Evolutionary conservation across 2,797 vertebrate species (phyloP), one percentile per base, ranked within the genome.

Genomic region (Sebastes melanostomus): DNA sequence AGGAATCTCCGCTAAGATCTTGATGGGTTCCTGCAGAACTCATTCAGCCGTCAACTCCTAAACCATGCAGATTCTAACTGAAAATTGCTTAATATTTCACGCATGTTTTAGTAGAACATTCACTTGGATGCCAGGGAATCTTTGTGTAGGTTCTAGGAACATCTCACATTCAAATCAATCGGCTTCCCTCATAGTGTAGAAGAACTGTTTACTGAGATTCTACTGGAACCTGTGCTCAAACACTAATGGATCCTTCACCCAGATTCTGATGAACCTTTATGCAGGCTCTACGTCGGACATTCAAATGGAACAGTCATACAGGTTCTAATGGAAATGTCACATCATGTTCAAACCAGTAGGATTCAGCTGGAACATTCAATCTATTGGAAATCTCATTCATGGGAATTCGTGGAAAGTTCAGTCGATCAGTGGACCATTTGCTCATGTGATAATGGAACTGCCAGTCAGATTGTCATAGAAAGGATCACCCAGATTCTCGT

Each of bases 351-450:
- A 52, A 56, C 58, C 16, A 25, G 58, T 25, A 32, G 56, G 29
- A 75, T 65, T 55, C 36, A 46, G 22, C 22, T 66, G 62, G 55
- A 67, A 62, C 60, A 34, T 63, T 80, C 16, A 42, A 22, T 58
- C 42, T 20, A 46, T 10, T 34, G 29, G 54, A 75, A 62, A 34
- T 70, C 6, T 54, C 3, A 66, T 71, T 65, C 27, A 12, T 30
- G 78, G 60, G 46, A 66, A 60, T 55, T 56, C 7, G n/a, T 71
- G 75, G 42, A 75, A 59, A 30, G 50, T 82, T 84, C 38, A 55
- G 36, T 72, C 2, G 3, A 80, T 67, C 54, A 8, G 75, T 65
- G 34, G 34, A 70, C 65, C 29, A 56, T 50, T 59, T 71, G 11
- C 20, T 70, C 24, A 18, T 55, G 8, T 74, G 29, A 24, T 66